Evolutionary conservation across 2,888 invertebrate genomes (phyloP).

Genomic region (Ophioninae sp.): DNA sequence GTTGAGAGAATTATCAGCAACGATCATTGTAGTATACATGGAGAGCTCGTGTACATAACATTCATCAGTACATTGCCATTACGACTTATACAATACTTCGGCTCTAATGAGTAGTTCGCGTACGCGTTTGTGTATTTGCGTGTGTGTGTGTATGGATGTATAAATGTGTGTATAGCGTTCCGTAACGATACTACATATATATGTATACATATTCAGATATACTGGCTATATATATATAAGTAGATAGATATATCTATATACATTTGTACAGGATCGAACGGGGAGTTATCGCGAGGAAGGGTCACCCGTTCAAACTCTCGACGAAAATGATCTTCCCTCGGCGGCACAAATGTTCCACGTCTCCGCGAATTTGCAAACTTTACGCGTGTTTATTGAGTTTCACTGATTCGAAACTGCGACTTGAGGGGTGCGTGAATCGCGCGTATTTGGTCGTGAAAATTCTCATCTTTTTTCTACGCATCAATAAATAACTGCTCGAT

Average conservation of each 20-base stretch:
- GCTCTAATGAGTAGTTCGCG: conserved; percentile 39
- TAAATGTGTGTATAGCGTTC: conserved; percentile 27
- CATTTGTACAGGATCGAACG: conserved; percentile 77
- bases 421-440: neutral
- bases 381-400: no score
- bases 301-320: conserved; percentile 14
- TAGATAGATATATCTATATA: conserved; percentile 71
- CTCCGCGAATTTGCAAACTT: neutral
- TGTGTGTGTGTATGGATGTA: no score
- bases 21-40: conserved; percentile 45
- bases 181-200: conserved; percentile 44
- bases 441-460: neutral
- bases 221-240: conserved; percentile 64
- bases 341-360: neutral
- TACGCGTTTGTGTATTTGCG: no score
- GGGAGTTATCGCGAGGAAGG: conserved; percentile 57
- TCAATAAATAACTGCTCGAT: conserved; percentile 23
- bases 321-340: conserved; percentile 11
- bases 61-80: conserved; percentile 61
- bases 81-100: conserved; percentile 43
- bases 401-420: neutral
- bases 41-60: conserved; percentile 55
- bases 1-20: conserved; percentile 45
- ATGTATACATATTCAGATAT: conserved; percentile 65
- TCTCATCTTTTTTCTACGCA: neutral